Evolutionary conservation across 2,888 invertebrate genomes (phyloP), one percentile per base, ranked within the genome.

Genomic region (Coremacera marginata): DNA sequence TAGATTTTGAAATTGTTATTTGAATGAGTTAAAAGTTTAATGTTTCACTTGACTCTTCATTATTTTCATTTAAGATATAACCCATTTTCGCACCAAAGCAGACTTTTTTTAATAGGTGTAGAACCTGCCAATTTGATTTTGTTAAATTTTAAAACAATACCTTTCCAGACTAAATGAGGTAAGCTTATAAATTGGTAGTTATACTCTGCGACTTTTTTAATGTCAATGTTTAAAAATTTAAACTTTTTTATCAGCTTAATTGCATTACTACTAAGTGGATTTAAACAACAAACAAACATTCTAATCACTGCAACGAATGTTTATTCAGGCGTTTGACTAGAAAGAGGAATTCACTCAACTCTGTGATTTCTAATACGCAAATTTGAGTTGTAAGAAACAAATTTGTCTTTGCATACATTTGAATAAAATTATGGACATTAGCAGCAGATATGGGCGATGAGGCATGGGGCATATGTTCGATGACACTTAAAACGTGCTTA

Each of bases 321-420:
- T 79, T 79, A 74, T 31, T 57, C 79, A 79, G 79, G 72, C 77
- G 9, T 31, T 49, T 27, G 2, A 9, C 19, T 55, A 19, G 22
- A 19, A 55, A 55, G 55, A 55, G 19, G 22, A 16, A 25, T 19
- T 14, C 19, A 34, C 70, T 34, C 51, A 9, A 27, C 51, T 63
- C 25, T 7, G 51, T 51, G 14, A 31, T 52, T 52, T n/a, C 16
- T 67, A 55, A 55, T 67, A 19, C 44, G 34, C 27, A 62, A 51
- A 55, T 55, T 55, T 67, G 22, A 34, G 22, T 31, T 5, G 67
- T 60, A 65, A 27, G 60, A 79, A 84, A 83, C 82, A 86, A 86
- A 84, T 86, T 86, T 86, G 84, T 84, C 83, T 83, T 83, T 81
- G 85, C 85, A 85, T 86, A 87, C 82, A 86, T 86, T 86, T 86